A percentile compares a stretch with the other conserved stretches of the same genome.
Evolutionary conservation across 1,140 invertebrate species (phyloP).

Genomic region (Littorina saxatilis): DNA sequence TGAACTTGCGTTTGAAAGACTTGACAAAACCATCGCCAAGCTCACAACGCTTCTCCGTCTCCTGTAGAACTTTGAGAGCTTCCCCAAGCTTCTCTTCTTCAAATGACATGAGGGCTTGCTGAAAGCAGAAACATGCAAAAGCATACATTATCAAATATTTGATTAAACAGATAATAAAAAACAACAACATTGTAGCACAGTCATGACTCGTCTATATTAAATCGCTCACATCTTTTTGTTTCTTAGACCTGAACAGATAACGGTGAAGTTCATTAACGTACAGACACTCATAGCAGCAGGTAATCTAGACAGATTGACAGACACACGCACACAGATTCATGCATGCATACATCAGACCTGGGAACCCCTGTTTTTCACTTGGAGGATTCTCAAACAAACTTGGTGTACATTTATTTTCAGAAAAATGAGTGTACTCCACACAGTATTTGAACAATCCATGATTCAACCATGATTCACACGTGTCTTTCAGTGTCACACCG

Average conservation of each 20-base stretch:
- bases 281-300: not conserved
- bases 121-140: slow-evolving; percentile 51
- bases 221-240: no score
- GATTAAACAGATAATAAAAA: no score
- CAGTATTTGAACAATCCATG: no score
- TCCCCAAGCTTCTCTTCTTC: slow-evolving; percentile 82
- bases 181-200: no score
- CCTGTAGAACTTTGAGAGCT: slow-evolving; percentile 80
- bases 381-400: no score
- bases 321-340: not conserved
- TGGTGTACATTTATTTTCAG: no score
- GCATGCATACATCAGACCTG: not conserved
- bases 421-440: no score
- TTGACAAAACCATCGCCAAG: slow-evolving; percentile 63
- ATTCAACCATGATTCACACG: no score
- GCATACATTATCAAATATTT: not conserved
- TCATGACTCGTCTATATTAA: no score
- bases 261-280: not conserved
- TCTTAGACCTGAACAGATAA: not conserved
- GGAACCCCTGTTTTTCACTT: no score
- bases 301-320: not conserved
- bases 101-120: slow-evolving; percentile 86
- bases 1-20: slow-evolving; percentile 64
- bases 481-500: no score
- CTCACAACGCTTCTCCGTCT: slow-evolving; percentile 81